Evolutionary conservation across 2,113 vertebrate species (phyloP).

Genomic region (Python bivittatus): DNA sequence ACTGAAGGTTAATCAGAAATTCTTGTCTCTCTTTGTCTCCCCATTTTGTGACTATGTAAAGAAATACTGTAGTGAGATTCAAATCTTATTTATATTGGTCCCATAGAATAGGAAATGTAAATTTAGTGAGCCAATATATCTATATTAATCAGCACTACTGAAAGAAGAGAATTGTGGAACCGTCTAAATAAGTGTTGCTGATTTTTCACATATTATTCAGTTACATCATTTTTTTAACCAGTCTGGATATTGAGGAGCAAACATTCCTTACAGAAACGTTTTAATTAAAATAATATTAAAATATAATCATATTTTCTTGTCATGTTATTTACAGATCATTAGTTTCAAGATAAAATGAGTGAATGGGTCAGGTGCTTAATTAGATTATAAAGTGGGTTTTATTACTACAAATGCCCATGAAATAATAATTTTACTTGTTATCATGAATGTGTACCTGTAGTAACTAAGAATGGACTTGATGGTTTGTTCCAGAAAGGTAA

Average conservation of each 20-base stretch:
- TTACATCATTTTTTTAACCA: neutral
- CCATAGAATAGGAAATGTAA: neutral
- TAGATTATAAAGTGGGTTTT: neutral
- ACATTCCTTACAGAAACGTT: neutral
- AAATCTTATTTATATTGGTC: neutral
- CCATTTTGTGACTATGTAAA: neutral
- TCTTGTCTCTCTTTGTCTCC: neutral
- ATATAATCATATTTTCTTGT: neutral
- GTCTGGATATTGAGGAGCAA: neutral
- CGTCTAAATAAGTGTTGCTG: neutral
- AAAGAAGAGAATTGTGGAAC: neutral
- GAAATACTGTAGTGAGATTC: neutral
- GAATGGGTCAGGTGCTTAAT: neutral
- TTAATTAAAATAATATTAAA: neutral
- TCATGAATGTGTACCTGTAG: neutral
- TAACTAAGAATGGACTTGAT: neutral
- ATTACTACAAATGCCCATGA: neutral
- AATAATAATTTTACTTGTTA: neutral
- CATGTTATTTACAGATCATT: neutral
- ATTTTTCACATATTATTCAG: neutral
- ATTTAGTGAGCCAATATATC: neutral
- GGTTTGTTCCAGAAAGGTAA: neutral
- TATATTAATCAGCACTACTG: neutral
- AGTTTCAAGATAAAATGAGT: neutral
- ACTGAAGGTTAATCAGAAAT: neutral